Conservation (phyloP, 64 coral and sea anemone genomes). For the Actinia equina region DNA sequence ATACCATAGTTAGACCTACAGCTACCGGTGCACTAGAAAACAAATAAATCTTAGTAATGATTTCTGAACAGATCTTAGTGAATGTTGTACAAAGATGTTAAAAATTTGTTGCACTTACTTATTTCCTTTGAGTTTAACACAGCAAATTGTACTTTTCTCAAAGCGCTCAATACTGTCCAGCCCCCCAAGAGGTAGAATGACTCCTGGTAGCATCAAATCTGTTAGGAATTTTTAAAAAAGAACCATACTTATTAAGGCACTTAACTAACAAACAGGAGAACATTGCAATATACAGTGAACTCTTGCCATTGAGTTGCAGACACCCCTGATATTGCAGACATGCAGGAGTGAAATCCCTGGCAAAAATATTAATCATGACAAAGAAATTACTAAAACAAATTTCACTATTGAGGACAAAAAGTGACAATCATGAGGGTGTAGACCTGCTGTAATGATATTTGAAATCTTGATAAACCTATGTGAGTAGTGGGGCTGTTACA, state of each 20-base stretch:
- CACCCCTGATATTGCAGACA: no score
- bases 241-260: background rate
- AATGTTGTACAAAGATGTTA: background rate
- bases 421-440: no score
- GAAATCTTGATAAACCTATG: no score
- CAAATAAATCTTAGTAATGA: background rate
- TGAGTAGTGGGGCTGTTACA: background rate
- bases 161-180: slow-evolving; percentile 42
- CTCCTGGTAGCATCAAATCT: slow-evolving; percentile 97
- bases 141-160: slow-evolving; percentile 69
- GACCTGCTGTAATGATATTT: no score
- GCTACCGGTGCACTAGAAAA: slow-evolving; percentile 67
- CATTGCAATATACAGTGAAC: no score
- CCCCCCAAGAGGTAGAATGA: slow-evolving; percentile 57
- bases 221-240: background rate
- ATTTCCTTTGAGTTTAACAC: slow-evolving; percentile 82
- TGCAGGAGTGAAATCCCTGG: no score
- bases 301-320: no score
- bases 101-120: slow-evolving; percentile 15
- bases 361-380: no score
- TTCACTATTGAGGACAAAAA: no score
- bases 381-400: no score
- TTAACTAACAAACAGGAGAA: no score
- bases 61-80: no score
- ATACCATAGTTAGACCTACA: slow-evolving; percentile 71